Percentiles rank a stretch among this genome's conserved stretches.
phyloP scores from a whole-genome alignment of 2,797 vertebrate genomes.

The Spinus olivaceus region DNA sequence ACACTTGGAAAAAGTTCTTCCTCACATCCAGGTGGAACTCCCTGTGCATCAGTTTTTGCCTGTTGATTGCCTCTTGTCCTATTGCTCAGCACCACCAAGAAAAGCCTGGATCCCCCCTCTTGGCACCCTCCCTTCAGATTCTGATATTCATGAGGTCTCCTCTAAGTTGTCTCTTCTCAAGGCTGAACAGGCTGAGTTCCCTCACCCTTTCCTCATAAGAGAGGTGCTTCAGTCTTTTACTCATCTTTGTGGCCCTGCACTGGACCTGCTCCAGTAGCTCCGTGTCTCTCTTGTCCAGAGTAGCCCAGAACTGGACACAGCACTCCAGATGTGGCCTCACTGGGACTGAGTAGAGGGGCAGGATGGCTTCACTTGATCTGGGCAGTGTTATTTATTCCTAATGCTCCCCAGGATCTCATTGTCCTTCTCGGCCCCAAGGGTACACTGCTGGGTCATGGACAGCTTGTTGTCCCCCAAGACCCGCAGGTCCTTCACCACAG shows the following conservation, averaged over 20 bases:
- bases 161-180: not conserved
- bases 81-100: rapidly evolving
- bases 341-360: not conserved
- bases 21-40: not conserved
- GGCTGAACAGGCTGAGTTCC: not conserved
- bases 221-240: not conserved
- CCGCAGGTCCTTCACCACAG: not conserved
- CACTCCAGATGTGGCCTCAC: not conserved
- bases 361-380: not conserved
- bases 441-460: not conserved
- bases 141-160: not conserved
- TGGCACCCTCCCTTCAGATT: not conserved
- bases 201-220: not conserved
- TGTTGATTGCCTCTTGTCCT: not conserved
- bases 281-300: not conserved
- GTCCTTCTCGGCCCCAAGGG: not conserved
- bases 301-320: not conserved
- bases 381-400: not conserved
- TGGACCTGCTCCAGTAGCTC: not conserved
- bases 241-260: not conserved
- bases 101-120: not conserved
- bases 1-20: not conserved
- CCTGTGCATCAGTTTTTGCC: not conserved
- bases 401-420: not conserved
- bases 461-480: not conserved